Evolutionary conservation across 1,140 invertebrate species (phyloP).

Genomic region (Panagrolaimus sp.): DNA sequence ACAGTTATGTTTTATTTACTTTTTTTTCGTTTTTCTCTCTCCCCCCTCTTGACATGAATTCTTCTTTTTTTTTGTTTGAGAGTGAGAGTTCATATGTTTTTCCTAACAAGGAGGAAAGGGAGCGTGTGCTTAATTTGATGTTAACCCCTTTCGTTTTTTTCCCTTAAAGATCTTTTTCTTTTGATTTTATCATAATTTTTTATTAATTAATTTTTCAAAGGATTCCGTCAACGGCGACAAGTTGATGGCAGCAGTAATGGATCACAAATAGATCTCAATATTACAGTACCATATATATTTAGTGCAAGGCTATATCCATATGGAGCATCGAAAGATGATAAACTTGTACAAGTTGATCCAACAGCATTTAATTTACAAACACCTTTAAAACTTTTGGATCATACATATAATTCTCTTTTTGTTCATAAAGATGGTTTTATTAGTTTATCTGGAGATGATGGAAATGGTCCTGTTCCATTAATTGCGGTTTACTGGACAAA

Average conservation of each 20-base stretch:
- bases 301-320: conserved; percentile 51
- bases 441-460: conserved; percentile 15
- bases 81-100: not conserved
- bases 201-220: not conserved
- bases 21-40: not conserved
- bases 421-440: conserved; percentile 39
- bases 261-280: conserved; percentile 49
- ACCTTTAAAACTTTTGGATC: conserved; percentile 43
- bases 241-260: conserved; percentile 4
- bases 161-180: not conserved
- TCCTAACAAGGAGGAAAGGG: not conserved
- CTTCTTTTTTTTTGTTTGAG: not conserved
- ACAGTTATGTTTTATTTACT: no score
- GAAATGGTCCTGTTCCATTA: conserved; percentile 23
- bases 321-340: conserved; percentile 37
- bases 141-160: not conserved
- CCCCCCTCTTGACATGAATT: conserved; percentile 13
- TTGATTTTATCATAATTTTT: not conserved
- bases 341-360: conserved; percentile 18
- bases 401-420: conserved; percentile 46
- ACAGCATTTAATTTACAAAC: conserved; percentile 36
- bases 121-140: conserved; percentile 10
- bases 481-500: conserved; percentile 41
- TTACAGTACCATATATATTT: conserved; percentile 54
- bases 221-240: not conserved